Evolutionary conservation across 2,797 vertebrate genomes (phyloP), one percentile per base, ranked within the genome.

Genomic region (Sebastes flavidus): DNA sequence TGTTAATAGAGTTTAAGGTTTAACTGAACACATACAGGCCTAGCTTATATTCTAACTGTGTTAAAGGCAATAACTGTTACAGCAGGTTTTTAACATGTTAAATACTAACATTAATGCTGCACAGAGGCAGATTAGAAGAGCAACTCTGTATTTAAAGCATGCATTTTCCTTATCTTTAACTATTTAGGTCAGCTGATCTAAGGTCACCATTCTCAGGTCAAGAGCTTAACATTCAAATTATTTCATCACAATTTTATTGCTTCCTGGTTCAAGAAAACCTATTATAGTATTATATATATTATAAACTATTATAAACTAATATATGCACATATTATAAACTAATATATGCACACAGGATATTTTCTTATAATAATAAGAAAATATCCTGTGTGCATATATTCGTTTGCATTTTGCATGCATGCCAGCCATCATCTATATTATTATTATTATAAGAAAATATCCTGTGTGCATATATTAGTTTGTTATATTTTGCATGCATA

Each of bases 161-260:
- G 63, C 0, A 14, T 85, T 71, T 42, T 54, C 49, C 58, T 4
- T 68, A 11, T 87, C 2, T 87, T 42, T 66, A 8, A 34, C 2
- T 65, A 92, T 91, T 72, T 80, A 87, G 92, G 90, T 92, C 92
- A 91, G 16, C 81, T 56, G 36, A 38, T 38, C 12, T 68, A 42
- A 42, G 38, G 38, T 42, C 38, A 42, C 38, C 38, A 42, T 42
- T 42, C 5, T 29, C 22, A 54, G 20, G 18, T 36, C 9, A n/a
- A 38, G 24, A 36, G 46, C 65, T 55, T 20, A 25, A 36, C 67
- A 65, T 56, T 27, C 16, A 75, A 13, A 52, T 22, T 8, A 32
- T 20, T 61, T 30, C 66, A 75, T 38, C 36, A 38, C 4, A 52
- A 18, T 59, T 42, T 1, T 24, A 32, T 8, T 22, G 32, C 34